Percentiles rank a stretch among this genome's conserved stretches.
phyloP scores from a whole-genome alignment of 92 coral and sea anemone genomes.

The Phenganax stokvisi region DNA sequence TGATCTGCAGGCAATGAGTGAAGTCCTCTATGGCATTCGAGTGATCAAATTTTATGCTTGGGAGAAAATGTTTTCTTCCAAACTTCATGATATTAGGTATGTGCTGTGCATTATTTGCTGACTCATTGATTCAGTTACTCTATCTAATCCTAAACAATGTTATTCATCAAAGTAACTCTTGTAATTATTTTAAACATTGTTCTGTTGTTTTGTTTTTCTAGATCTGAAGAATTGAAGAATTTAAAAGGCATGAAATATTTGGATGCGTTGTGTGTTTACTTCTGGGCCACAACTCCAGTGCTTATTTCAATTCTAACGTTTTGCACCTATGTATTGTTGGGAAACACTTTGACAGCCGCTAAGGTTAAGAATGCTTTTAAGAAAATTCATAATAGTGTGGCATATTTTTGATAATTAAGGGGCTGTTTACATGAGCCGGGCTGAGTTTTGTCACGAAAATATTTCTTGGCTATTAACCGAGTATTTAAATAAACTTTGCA shows the following conservation, averaged over 20 bases:
- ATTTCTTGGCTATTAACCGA: no score
- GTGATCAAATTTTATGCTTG: constrained; percentile 96
- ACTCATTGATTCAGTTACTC: background rate
- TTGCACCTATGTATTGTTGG: constrained; percentile 78
- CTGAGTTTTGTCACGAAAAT: no score
- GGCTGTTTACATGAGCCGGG: no score
- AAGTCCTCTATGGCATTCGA: constrained; percentile 87
- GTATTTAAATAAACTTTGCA: no score
- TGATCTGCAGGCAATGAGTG: constrained; percentile 74
- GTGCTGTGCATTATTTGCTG: background rate
- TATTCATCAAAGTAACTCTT: background rate
- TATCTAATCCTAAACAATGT: background rate
- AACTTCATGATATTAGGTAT: constrained; percentile 66
- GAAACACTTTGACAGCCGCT: constrained; percentile 92
- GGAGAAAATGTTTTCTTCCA: constrained; percentile 83
- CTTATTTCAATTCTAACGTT: constrained; percentile 87
- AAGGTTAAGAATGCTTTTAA: constrained; percentile 49
- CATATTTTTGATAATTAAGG: background rate
- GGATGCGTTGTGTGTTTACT: constrained; percentile 97
- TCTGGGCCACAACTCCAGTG: constrained; percentile 99
- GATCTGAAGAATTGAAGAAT: constrained; percentile 84
- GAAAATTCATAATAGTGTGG: background rate
- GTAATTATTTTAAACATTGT: background rate
- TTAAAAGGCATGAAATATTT: constrained; percentile 86
- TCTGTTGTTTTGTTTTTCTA: constrained; percentile 13